phyloP scores from a whole-genome alignment of 2,797 vertebrate genomes.

The Sardinella longiceps region DNA sequence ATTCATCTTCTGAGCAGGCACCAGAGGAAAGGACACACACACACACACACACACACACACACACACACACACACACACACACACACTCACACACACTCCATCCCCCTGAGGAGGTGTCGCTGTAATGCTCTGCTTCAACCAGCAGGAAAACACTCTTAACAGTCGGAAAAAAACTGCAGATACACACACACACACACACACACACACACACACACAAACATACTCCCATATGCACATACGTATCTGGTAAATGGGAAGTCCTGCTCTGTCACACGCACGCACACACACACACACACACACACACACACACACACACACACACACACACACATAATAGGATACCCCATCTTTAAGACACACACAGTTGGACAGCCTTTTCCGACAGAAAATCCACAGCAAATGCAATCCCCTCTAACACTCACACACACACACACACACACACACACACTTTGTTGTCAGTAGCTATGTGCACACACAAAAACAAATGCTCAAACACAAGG shows the following conservation, averaged over 20 bases:
- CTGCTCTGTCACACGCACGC: background rate
- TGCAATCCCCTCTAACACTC: no score
- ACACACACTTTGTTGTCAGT: no score
- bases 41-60: background rate
- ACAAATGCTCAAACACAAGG: no score
- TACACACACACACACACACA: background rate
- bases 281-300: constrained; percentile 8
- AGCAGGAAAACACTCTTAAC: constrained; percentile 48
- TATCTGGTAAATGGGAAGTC: background rate
- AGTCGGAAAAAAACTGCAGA: background rate
- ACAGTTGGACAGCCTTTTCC: no score
- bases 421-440: no score
- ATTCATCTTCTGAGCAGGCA: background rate
- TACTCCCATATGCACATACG: no score
- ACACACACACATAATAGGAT: background rate
- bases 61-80: background rate
- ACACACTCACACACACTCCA: background rate
- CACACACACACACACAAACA: background rate
- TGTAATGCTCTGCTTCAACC: constrained; percentile 13
- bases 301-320: constrained; percentile 7
- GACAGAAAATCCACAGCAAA: no score
- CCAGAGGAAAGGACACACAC: background rate
- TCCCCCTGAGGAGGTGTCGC: background rate
- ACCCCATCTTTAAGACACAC: background rate
- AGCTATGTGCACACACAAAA: no score